These are phyloP conservation scores for Drosophila rubida DNA, from an alignment of 2,888 invertebrate genomes.

Conservation along the genomic window DNA sequence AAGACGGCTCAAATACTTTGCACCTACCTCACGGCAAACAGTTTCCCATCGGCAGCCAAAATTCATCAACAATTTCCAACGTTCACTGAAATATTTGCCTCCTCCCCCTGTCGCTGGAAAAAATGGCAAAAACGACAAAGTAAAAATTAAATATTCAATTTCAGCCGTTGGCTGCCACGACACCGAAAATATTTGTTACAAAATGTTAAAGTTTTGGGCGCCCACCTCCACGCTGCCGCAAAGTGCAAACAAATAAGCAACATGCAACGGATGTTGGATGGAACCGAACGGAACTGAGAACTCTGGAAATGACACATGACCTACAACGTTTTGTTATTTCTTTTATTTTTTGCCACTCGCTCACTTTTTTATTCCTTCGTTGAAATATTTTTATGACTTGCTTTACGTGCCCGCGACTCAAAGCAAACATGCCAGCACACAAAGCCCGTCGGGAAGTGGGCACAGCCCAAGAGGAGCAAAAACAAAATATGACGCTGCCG, in stretches of 20 bases:
- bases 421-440: conserved; percentile 49
- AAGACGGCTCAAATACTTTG: conserved; percentile 16
- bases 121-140: conserved; percentile 58
- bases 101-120: background rate
- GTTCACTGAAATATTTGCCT: conserved; percentile 28
- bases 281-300: conserved; percentile 39
- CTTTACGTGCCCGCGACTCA: conserved; percentile 57
- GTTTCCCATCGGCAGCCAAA: conserved; percentile 24
- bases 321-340: conserved; percentile 70
- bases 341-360: conserved; percentile 11
- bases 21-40: conserved; percentile 2
- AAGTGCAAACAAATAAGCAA: conserved; percentile 73
- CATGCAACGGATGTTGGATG: conserved; percentile 51
- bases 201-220: conserved; percentile 53
- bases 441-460: background rate
- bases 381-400: conserved; percentile 79
- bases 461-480: background rate
- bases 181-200: conserved; percentile 48
- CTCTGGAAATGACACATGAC: conserved; percentile 76
- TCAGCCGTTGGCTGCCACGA: conserved; percentile 46
- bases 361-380: conserved; percentile 46
- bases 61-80: conserved; percentile 44
- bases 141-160: conserved; percentile 70
- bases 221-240: conserved; percentile 1
- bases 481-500: conserved; percentile 12